Conservation (phyloP, 2,888 invertebrate genomes). For the Noctua janthe region DNA sequence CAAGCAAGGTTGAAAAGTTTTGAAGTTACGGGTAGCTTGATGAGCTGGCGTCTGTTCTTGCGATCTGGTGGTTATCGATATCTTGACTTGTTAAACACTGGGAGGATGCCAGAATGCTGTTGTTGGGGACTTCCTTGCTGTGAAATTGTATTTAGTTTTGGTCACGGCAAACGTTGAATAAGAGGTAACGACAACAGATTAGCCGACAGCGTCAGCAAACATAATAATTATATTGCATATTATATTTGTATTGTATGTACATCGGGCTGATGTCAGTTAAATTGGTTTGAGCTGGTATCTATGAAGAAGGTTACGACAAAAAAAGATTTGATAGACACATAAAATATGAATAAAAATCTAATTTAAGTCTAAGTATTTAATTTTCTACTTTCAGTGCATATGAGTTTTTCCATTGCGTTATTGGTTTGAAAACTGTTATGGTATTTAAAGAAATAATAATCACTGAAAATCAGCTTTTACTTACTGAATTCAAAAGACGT, state of each 20-base stretch:
- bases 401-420: not conserved
- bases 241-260: too few species aligned
- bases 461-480: not conserved
- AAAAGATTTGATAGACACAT: not conserved
- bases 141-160: slow-evolving; percentile 57
- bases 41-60: too few species aligned
- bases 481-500: not conserved
- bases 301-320: not conserved
- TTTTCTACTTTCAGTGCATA: too few species aligned
- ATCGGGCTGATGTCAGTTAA: not conserved
- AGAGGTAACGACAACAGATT: too few species aligned
- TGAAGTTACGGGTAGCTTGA: too few species aligned
- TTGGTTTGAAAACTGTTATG: not conserved
- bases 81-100: slow-evolving; percentile 46
- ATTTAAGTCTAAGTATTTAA: not conserved
- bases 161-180: slow-evolving; percentile 43
- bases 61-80: slow-evolving; percentile 49
- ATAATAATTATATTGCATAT: not conserved
- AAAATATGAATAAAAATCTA: not conserved
- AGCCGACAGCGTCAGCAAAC: not conserved
- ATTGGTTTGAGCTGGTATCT: not conserved
- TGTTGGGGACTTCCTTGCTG: slow-evolving; percentile 50
- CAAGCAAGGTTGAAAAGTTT: too few species aligned
- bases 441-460: too few species aligned
- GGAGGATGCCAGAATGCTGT: slow-evolving; percentile 52